Base-by-base conservation (phyloP, 1,140 invertebrate genomes). In the Anoplolepis gracilipes region DNA sequence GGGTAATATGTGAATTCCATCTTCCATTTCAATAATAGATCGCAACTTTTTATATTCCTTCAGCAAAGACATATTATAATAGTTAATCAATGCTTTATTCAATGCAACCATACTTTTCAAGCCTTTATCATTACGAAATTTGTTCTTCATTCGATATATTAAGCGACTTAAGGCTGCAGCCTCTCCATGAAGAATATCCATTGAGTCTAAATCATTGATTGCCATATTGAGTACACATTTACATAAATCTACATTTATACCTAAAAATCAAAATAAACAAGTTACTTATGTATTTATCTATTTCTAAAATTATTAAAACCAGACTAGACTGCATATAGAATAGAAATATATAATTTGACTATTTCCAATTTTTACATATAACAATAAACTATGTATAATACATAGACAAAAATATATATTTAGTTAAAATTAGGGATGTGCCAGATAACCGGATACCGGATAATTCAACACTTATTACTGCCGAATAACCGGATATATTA, bases 111-210 rank as follows among this genome's bases (percentile, higher is more conserved):
- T 95, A 79, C 94, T 94, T 86, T 95, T 95, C 46, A 96, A 94
- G 2, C 96, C 96, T 84, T 96, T 96, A 79, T 96, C 96, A 86
- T 92, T 94, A 53, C 96, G 93, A 90, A 96, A 96, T 93, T 96
- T 96, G 67, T 94, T 95, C 88, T 96, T 96, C 94, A 96, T 96
- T 86, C 96, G 95, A 86, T 96, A 96, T 49, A 96, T 92, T 87
- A 96, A 91, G 86, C 96, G 93, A 64, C 95, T 96, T 22, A 96
- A 87, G 62, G 96, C 86, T 57, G 96, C 95, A 85, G 95, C 95
- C 93, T 96, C 96, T 62, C 92, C 90, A 70, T 96, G 94, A 2
- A 96, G 91, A 49, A 94, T 91, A 46, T 94, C 93, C 88, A 96
- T 95, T 39, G 94, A 95, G 61, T 94, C 89, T 57, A 96, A 88